phyloP scores from a whole-genome alignment of 1,140 invertebrate species.

The Dolichoris vasculosae region DNA sequence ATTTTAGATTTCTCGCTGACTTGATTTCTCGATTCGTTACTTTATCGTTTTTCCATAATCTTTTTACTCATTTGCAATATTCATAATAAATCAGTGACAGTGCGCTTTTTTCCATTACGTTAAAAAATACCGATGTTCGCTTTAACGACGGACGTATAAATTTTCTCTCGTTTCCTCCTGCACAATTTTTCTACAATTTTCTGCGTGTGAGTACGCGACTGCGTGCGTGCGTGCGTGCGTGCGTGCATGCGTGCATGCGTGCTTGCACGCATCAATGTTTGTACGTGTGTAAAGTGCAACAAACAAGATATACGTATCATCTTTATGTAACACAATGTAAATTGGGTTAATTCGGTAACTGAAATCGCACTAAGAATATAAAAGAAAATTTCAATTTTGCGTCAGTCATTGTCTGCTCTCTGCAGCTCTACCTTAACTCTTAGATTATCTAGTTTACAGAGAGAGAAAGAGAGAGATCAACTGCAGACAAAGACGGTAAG shows the following conservation, averaged over 20 bases:
- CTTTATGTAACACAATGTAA: conserved; percentile 46
- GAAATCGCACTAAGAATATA: conserved; percentile 26
- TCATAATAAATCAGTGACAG: background rate
- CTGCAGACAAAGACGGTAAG: background rate
- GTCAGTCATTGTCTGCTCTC: conserved; percentile 15
- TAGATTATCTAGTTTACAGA: conserved; percentile 39
- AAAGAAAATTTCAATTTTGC: conserved; percentile 39
- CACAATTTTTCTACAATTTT: too few relatives aligned
- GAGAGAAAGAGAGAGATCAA: background rate
- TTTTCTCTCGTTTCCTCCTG: background rate
- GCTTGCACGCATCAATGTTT: background rate
- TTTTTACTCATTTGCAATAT: background rate
- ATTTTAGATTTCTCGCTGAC: too few relatives aligned
- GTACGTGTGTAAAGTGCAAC: background rate
- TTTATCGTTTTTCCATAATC: background rate
- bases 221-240: background rate
- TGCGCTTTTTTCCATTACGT: background rate
- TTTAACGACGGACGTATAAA: background rate
- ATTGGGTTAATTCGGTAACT: conserved; percentile 47
- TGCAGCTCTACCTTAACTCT: conserved; percentile 4
- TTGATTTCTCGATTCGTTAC: background rate
- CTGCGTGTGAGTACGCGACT: background rate
- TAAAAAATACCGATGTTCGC: background rate
- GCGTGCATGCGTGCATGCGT: background rate
- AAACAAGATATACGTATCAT: conserved; percentile 29